These are phyloP conservation scores for Cuculus canorus DNA, from an alignment of 2,797 vertebrate species.

Conservation along the genomic window DNA sequence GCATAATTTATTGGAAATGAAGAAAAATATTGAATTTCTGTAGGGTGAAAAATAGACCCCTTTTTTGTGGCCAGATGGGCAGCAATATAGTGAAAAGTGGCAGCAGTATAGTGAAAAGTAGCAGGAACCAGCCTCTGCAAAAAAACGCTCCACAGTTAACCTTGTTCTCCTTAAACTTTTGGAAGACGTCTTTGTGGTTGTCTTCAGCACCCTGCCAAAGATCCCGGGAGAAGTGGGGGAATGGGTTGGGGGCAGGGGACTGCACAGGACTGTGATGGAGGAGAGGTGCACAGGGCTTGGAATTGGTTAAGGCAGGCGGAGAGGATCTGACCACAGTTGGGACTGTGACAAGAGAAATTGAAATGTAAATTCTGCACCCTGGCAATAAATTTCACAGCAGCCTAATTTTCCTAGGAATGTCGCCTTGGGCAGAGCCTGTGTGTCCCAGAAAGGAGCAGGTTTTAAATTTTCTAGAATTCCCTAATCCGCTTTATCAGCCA, in stretches of 20 bases:
- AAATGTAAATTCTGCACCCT: slow-evolving; percentile 32
- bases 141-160: rapidly evolving
- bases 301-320: background rate
- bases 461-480: slow-evolving; percentile 61
- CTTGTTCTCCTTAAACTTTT: background rate
- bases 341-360: slow-evolving; percentile 15
- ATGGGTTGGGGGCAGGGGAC: no score
- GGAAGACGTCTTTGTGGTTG: background rate
- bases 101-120: background rate
- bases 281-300: rapidly evolving
- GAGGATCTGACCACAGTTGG: background rate
- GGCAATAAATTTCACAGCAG: slow-evolving; percentile 56
- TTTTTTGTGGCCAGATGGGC: background rate
- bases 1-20: background rate
- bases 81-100: background rate
- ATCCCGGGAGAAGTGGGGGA: background rate
- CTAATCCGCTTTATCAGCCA: slow-evolving; percentile 43
- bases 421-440: slow-evolving; percentile 28
- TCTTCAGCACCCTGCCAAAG: background rate
- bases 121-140: background rate
- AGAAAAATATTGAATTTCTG: background rate
- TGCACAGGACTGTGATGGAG: background rate
- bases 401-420: slow-evolving; percentile 48
- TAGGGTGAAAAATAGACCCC: rapidly evolving
- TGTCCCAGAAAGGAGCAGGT: slow-evolving; percentile 14